phyloP scores from a whole-genome alignment of 2,797 vertebrate species.

The Fistularia tabacaria region DNA sequence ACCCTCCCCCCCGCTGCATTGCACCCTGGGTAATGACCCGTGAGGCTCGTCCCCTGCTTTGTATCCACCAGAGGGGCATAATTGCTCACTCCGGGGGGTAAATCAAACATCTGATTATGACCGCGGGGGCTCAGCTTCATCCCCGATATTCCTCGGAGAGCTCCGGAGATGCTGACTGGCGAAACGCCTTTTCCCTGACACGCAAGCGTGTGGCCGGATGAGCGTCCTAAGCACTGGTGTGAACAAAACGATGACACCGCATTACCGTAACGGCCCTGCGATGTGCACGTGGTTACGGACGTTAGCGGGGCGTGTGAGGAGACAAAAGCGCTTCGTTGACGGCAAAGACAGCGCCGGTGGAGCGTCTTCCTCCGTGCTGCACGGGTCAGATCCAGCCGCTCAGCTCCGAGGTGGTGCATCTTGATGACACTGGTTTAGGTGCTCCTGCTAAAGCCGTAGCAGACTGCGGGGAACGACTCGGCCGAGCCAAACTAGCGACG shows the following conservation, averaged over 20 bases:
- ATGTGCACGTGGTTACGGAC: conserved; percentile 64
- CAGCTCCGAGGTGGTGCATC: no score
- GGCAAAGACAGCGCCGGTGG: conserved; percentile 22
- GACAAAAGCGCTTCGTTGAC: conserved; percentile 64
- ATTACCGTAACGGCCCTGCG: conserved; percentile 70
- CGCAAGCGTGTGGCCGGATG: conserved; percentile 49
- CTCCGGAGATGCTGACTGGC: conserved; percentile 60
- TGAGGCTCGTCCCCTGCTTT: conserved; percentile 57
- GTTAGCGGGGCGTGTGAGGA: conserved; percentile 65
- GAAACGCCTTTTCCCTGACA: conserved; percentile 43
- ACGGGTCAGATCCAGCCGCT: neutral
- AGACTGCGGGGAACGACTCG: conserved; percentile 29
- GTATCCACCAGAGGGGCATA: conserved; percentile 50
- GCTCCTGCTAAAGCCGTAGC: conserved; percentile 10
- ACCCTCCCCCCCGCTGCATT: conserved; percentile 57
- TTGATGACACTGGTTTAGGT: neutral
- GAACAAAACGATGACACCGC: conserved; percentile 69
- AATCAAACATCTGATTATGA: conserved; percentile 70
- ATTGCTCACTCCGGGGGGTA: conserved; percentile 64
- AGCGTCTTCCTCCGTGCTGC: neutral
- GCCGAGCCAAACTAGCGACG: conserved; percentile 28
- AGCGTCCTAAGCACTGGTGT: conserved; percentile 67
- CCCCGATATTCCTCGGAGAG: conserved; percentile 57
- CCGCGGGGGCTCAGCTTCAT: conserved; percentile 48
- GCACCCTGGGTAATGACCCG: conserved; percentile 69